These are phyloP conservation scores for Eutolmus rufibarbis DNA, from an alignment of 2,888 invertebrate species.

Conservation along the genomic window DNA sequence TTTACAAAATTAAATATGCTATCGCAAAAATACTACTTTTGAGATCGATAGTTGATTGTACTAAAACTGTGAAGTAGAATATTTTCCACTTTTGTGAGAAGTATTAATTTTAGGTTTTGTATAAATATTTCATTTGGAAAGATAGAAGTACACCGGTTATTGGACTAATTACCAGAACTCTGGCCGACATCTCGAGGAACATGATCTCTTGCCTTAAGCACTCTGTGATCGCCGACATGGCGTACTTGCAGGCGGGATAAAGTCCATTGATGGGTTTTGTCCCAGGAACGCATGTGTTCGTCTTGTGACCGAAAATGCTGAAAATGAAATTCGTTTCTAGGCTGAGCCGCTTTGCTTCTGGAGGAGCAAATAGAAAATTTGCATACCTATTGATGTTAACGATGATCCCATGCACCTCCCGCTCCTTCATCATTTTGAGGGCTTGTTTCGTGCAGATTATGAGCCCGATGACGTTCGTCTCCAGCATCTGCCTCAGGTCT, in stretches of 20 bases:
- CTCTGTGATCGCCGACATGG: constrained; percentile 58
- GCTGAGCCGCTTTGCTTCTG: not conserved
- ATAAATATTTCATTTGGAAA: no score
- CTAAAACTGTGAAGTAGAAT: no score
- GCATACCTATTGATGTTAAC: constrained; percentile 53
- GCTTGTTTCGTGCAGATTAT: constrained; percentile 66
- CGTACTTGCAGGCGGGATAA: constrained; percentile 55
- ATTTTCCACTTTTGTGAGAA: no score
- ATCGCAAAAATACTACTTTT: no score
- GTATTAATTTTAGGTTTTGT: no score
- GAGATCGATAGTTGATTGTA: no score
- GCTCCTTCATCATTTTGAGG: constrained; percentile 64
- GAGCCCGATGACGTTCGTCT: constrained; percentile 66
- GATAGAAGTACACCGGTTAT: not conserved
- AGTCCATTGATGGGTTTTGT: constrained; percentile 53
- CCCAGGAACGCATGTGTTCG: constrained; percentile 53
- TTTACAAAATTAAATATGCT: no score
- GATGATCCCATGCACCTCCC: constrained; percentile 62
- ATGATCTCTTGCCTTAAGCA: constrained; percentile 58
- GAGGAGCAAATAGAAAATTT: no score
- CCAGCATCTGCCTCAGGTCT: constrained; percentile 60
- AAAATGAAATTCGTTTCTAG: not conserved
- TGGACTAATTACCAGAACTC: constrained; percentile 53
- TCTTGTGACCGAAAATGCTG: constrained; percentile 53
- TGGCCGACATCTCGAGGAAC: constrained; percentile 53